Evolutionary conservation across 1,140 invertebrate species (phyloP).

Genomic region (Meloidogyne hapla): DNA sequence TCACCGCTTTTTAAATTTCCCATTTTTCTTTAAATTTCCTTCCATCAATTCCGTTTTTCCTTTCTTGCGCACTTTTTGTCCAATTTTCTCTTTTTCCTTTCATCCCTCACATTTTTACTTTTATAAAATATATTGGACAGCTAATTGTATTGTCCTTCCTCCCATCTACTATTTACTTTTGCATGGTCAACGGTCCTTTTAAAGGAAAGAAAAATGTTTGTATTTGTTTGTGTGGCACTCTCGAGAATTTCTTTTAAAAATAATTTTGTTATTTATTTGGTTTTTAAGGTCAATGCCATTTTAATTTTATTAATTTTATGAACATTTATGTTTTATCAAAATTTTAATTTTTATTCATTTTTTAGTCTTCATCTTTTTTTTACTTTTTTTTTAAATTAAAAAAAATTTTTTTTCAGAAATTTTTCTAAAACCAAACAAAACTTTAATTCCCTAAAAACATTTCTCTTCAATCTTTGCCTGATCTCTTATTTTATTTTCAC

Average conservation of each 20-base stretch:
- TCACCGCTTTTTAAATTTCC: slow-evolving; percentile 4
- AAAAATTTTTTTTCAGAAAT: background rate
- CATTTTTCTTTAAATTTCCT: background rate
- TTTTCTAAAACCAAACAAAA: too few species aligned
- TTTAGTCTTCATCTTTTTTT: too few species aligned
- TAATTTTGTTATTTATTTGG: background rate
- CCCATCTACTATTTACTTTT: background rate
- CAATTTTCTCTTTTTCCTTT: background rate
- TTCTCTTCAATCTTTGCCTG: too few species aligned
- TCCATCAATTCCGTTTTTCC: too few species aligned
- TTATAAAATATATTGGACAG: slow-evolving; percentile 1
- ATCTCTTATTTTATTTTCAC: too few species aligned
- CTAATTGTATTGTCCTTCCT: slow-evolving; percentile 2
- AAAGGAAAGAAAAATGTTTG: background rate
- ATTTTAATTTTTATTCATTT: too few species aligned
- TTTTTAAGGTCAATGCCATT: too few species aligned
- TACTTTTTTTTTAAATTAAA: too few species aligned
- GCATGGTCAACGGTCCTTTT: background rate
- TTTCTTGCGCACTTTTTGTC: background rate
- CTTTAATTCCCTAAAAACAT: too few species aligned
- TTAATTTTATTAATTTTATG: background rate
- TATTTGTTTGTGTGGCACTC: background rate
- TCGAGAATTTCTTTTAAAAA: background rate
- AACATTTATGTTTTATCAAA: background rate
- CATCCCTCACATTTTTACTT: background rate